Evolutionary conservation across 1,140 invertebrate genomes (phyloP), one percentile per base, ranked within the genome.

Genomic region (Hesperophylax magnus): DNA sequence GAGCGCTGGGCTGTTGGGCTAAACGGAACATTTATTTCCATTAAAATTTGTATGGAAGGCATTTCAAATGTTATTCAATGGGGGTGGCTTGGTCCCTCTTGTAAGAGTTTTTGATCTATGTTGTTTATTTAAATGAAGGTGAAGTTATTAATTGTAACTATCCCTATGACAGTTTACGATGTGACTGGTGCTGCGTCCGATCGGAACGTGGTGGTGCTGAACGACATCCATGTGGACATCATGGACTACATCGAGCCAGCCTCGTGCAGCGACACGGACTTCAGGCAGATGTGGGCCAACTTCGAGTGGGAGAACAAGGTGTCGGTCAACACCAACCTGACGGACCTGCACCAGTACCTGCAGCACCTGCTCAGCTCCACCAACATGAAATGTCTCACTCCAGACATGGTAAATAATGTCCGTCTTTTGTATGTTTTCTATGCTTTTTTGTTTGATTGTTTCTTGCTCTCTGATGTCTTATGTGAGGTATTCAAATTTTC

Each of bases 261-360:
- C 2, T 90, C 92, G 27, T 99, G 98, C 88, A 98, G 94, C 34
- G 98, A 99, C 88, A 93, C 94, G 0, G 98, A 99, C 90, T 99
- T 99, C 91, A 89, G 98, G 17, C 94, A 97, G 89, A 99, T 99
- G 98, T 99, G 99, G 99, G 96, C 97, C 2, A 98, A 99, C 91
- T 99, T 99, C 91, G 99, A 99, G 90, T 99, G 99, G 99, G 99
- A 99, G 91, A 99, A 99, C 90, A 99, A 99, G 93, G 97, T 99
- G 11, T 96, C 97, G 0, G 98, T 99, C 0, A 97, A 98, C 87
- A 99, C 99, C 1, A 96, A 95, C 61, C 93, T 99, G 79, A 96
- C 95, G 0, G 97, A 99, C 88, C 91, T 99, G 22, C 92, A 96
- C 80, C 96, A 98, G 84, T 99, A 99, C 91, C 90, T 99, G 27